These are phyloP conservation scores for Tyto alba DNA, from an alignment of 2,113 vertebrate species.

Conservation along the genomic window DNA sequence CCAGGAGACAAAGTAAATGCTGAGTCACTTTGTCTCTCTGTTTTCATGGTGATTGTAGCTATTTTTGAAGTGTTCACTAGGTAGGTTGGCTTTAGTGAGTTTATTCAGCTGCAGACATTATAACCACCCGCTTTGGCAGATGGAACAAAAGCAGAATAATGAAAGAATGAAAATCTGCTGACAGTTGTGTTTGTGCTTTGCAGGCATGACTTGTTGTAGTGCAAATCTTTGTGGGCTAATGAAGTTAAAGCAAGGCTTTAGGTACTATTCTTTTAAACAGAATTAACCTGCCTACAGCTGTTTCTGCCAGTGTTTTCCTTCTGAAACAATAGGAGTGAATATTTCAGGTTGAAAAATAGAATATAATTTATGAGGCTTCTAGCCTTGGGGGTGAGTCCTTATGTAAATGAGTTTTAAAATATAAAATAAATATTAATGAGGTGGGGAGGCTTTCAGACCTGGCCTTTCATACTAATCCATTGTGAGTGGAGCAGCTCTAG, in stretches of 20 bases:
- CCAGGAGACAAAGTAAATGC: neutral
- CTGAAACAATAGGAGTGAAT: neutral
- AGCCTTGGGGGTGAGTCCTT: neutral
- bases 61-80: neutral
- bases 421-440: constrained; percentile 54
- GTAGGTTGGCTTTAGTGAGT: neutral
- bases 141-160: neutral
- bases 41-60: neutral
- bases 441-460: constrained; percentile 1
- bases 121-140: neutral
- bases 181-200: neutral
- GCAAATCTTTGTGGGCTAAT: neutral
- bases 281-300: neutral
- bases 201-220: neutral
- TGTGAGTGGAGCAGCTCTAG: constrained; percentile 22
- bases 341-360: constrained; percentile 18
- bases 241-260: neutral
- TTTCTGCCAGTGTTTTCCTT: neutral
- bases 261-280: neutral
- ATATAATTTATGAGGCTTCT: neutral
- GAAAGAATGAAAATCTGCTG: neutral
- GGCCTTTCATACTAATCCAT: constrained; percentile 64
- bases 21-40: neutral
- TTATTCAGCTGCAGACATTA: neutral
- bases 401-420: neutral